A percentile compares a stretch with the other conserved stretches of the same genome.
Conservation (phyloP, 2,797 vertebrate genomes). For the Paratrypauchen microcephalus region DNA sequence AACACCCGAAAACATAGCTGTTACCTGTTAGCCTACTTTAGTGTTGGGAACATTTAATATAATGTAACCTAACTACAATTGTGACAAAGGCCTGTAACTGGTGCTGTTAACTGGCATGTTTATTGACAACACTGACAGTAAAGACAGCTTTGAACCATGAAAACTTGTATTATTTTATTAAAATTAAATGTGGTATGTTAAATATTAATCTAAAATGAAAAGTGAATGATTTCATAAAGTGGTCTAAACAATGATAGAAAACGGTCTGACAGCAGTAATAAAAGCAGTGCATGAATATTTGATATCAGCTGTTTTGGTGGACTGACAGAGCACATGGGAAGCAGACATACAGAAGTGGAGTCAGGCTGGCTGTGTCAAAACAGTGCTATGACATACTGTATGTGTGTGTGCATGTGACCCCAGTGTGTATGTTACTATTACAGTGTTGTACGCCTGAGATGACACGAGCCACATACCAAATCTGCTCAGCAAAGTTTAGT, state of each 20-base stretch:
- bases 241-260: neutral
- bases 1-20: neutral
- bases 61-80: neutral
- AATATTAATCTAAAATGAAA: neutral
- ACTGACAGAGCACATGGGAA: slow-evolving; percentile 26
- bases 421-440: slow-evolving; percentile 59
- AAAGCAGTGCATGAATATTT: slow-evolving; percentile 13
- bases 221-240: neutral
- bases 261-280: slow-evolving; percentile 7
- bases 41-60: neutral
- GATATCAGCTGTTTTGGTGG: slow-evolving; percentile 31
- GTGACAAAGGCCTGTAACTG: neutral
- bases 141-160: neutral
- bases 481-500: slow-evolving; percentile 65
- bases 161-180: neutral
- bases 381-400: slow-evolving; percentile 61
- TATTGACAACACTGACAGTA: neutral
- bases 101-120: neutral
- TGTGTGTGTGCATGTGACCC: slow-evolving; percentile 33
- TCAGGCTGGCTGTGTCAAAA: slow-evolving; percentile 68
- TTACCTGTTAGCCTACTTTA: neutral
- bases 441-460: slow-evolving; percentile 62
- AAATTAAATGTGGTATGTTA: neutral
- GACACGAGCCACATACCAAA: slow-evolving; percentile 69
- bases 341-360: slow-evolving; percentile 42